Evolutionary conservation across 2,113 vertebrate species (phyloP).

Genomic region (Neolamprologus brichardi): DNA sequence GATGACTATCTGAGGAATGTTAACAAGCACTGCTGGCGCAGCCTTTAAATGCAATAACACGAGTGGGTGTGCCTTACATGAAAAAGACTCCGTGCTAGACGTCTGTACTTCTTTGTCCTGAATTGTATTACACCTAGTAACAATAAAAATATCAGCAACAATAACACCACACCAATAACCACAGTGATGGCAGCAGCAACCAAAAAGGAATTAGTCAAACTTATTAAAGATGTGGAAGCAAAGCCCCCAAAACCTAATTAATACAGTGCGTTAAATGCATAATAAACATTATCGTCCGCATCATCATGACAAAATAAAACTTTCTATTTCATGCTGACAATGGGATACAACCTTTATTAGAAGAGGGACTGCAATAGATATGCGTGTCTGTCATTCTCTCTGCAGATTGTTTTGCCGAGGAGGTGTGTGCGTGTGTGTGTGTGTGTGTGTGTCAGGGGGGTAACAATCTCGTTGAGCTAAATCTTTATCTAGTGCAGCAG

Average conservation of each 20-base stretch:
- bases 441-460: background rate
- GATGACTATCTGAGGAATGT: background rate
- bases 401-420: background rate
- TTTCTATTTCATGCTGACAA: slow-evolving; percentile 7
- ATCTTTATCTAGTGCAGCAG: slow-evolving; percentile 34
- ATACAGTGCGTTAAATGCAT: slow-evolving; percentile 8
- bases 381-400: background rate
- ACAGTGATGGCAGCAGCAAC: background rate
- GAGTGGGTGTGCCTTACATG: background rate
- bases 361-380: background rate
- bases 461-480: slow-evolving; percentile 19
- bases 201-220: slow-evolving; percentile 5
- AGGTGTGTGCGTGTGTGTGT: background rate
- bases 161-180: background rate
- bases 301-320: slow-evolving; percentile 12
- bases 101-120: background rate
- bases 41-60: background rate
- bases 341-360: slow-evolving; percentile 39
- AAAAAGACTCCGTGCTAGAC: background rate
- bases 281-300: slow-evolving; percentile 15
- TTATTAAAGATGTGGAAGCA: slow-evolving; percentile 38
- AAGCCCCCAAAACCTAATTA: slow-evolving; percentile 16
- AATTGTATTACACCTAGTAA: background rate
- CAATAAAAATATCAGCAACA: slow-evolving; percentile 11
- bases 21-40: background rate